Base-by-base conservation (phyloP, 2,113 vertebrate species). In the Rhadina sibilatrix region DNA sequence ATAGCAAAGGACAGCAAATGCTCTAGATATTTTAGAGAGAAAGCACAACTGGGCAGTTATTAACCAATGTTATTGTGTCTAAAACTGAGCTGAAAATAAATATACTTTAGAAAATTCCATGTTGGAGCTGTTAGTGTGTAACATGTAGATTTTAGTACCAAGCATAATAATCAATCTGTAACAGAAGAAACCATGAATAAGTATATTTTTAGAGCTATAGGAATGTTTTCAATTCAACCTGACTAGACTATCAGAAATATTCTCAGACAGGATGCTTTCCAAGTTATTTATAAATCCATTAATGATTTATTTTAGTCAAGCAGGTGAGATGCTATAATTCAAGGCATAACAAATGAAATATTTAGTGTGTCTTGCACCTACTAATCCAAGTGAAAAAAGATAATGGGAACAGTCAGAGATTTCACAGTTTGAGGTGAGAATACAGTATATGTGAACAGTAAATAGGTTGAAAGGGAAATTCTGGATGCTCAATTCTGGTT, bases 131-230 rank as follows among this genome's bases (percentile, higher is more conserved):
- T 42, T 76, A 80, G 61, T 30, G 16, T 54, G 13, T 76, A 85
- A n/a, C 7, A 0, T 71, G 50, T 44, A 84, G 66, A 65, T 24
- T 53, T 94, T 15, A 65, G 59, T 61, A 77, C 38, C 66, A 69
- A 85, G 70, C 2, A 3, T n/a, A 88, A 80, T 65, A 91, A 78
- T 63, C 25, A 86, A 83, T 42, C 66, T 85, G 49, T 57, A 65
- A 90, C 25, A 90, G 46, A 37, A 94, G 70, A 93, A 96, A 83
- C 40, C 20, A 63, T 25, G 21, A 70, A 22, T 46, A 65, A 57
- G 46, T 65, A 56, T 93, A 94, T 83, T 96, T 93, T 96, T 83
- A 83, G 54, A 92, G n/a, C 40, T 30, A 65, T 27, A 90, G 22
- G 46, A 93, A 90, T 65, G 71, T 65, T 95, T 94, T 83, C 4